Percentiles rank a stretch among this genome's conserved stretches.
These are phyloP conservation scores for Dicycla oo DNA, from an alignment of 2,888 invertebrate genomes.

Conservation along the genomic window DNA sequence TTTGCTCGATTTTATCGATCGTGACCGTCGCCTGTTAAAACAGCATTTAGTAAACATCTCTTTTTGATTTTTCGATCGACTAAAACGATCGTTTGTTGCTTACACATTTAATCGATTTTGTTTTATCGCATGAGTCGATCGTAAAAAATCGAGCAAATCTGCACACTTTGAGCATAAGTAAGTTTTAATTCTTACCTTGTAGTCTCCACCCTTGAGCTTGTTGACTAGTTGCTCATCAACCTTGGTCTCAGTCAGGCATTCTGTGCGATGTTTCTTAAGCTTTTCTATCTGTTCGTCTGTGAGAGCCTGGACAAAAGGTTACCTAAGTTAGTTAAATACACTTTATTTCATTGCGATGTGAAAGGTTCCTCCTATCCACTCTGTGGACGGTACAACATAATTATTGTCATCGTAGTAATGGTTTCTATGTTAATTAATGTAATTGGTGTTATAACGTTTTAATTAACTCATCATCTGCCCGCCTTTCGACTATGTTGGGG, in stretches of 20 bases:
- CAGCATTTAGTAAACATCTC: no score
- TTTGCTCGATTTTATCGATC: not conserved
- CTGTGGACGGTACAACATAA: no score
- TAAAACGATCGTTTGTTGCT: not conserved
- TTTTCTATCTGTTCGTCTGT: constrained; percentile 88
- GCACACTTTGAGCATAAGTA: no score
- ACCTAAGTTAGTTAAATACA: not conserved
- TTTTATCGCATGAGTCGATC: not conserved
- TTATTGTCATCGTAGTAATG: no score
- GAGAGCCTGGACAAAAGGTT: constrained; percentile 75
- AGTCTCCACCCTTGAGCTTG: constrained; percentile 86
- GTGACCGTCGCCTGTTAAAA: not conserved
- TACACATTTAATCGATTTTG: not conserved
- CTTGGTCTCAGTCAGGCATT: constrained; percentile 84
- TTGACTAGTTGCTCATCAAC: constrained; percentile 83
- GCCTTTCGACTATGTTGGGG: not conserved
- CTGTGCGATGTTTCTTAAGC: constrained; percentile 85
- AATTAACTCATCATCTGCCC: no score
- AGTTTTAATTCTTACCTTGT: constrained; percentile 74
- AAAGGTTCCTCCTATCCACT: not conserved
- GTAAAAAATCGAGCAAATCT: not conserved
- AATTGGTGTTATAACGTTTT: no score
- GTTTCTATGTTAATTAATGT: no score
- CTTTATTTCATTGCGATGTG: not conserved
- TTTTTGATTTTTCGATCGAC: not conserved